A percentile compares a stretch with the other conserved stretches of the same genome.
phyloP scores from a whole-genome alignment of 2,113 vertebrate genomes.

The Heterotilapia buettikoferi region DNA sequence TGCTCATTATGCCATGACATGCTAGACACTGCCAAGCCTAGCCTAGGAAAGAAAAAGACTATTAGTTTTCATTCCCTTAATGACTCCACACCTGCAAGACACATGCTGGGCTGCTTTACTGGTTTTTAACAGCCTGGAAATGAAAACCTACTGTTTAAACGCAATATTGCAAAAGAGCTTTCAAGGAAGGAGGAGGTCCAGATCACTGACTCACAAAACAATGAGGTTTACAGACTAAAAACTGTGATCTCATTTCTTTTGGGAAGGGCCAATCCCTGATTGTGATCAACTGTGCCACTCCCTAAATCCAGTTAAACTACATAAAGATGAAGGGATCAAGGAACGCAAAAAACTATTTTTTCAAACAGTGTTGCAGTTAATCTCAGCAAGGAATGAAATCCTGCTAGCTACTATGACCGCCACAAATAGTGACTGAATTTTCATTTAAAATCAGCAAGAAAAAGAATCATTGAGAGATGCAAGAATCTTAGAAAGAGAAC shows the following conservation, averaged over 20 bases:
- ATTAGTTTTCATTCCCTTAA: neutral
- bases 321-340: neutral
- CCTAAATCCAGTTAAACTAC: neutral
- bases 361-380: neutral
- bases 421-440: neutral
- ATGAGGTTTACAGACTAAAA: neutral
- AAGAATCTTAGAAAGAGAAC: neutral
- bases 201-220: neutral
- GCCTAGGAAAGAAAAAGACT: neutral
- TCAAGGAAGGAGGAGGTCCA: neutral
- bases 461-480: neutral
- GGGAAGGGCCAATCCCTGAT: neutral
- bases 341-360: rapidly evolving
- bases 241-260: neutral
- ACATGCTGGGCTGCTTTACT: neutral
- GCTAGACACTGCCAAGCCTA: neutral
- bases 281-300: neutral
- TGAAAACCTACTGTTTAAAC: neutral
- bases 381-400: neutral
- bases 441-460: neutral
- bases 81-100: neutral
- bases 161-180: neutral
- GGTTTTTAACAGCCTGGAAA: neutral
- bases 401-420: neutral
- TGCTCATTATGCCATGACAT: neutral